phyloP scores from a whole-genome alignment of 1,140 invertebrate species.

The Drosophila busckii region DNA sequence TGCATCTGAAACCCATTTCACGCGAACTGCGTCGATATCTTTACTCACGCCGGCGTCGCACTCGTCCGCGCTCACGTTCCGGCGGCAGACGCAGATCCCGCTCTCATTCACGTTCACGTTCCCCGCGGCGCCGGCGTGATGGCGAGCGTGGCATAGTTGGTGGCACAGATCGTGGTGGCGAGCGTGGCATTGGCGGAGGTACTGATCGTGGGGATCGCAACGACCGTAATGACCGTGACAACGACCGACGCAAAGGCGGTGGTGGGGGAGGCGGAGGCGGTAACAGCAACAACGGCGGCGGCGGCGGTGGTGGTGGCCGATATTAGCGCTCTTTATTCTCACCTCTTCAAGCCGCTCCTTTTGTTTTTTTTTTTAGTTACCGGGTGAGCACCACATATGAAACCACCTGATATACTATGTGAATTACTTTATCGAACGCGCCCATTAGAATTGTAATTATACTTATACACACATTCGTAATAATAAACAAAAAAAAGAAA shows the following conservation, averaged over 20 bases:
- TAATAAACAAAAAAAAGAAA: too few relatives aligned
- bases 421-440: constrained; percentile 60
- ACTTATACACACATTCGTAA: constrained; percentile 73
- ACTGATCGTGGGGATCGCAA: constrained; percentile 29
- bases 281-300: constrained; percentile 11
- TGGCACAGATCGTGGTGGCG: constrained; percentile 33
- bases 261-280: constrained; percentile 22
- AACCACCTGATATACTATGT: constrained; percentile 48
- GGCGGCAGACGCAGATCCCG: constrained; percentile 63
- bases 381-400: constrained; percentile 29
- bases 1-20: constrained; percentile 99
- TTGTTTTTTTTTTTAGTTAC: constrained; percentile 40
- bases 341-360: constrained; percentile 28
- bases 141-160: constrained; percentile 34
- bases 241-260: constrained; percentile 36
- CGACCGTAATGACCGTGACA: constrained; percentile 32
- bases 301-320: constrained; percentile 24
- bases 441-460: constrained; percentile 74
- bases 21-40: constrained; percentile 90
- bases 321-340: constrained; percentile 53
- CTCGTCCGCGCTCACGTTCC: constrained; percentile 78
- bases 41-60: constrained; percentile 80
- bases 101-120: constrained; percentile 80
- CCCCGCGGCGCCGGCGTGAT: constrained; percentile 78
- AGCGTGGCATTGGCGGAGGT: constrained; percentile 38